Evolutionary conservation across 2,888 invertebrate species (phyloP), one percentile per base, ranked within the genome.

Genomic region (Acanthosepion lycidas): DNA sequence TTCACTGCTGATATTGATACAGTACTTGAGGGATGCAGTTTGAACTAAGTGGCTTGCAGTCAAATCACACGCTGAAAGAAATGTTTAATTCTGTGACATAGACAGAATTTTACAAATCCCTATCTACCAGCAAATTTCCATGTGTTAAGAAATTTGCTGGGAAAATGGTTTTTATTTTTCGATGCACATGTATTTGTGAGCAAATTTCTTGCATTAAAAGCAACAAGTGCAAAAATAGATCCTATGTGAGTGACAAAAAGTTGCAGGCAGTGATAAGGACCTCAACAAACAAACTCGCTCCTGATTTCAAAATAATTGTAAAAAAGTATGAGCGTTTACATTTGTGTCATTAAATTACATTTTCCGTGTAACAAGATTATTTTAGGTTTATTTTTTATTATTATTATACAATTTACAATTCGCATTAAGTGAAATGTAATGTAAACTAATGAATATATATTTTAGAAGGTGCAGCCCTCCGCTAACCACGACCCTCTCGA

Each of bases 141-240:
- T 91, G 91, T 91, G 91, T 91, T 15, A 91, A 91, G 91, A 91
- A 91, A 91, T 91, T 91, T 91, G 91, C 26, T 20, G 91, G 91
- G 91, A 91, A 91, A 33, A 33, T 91, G 8, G n/a, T 91, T 26
- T 91, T 3, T 91, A 20, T 91, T 91, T 91, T 3, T 42, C 9
- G 91, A 91, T 91, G n/a, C 91, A 91, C 91, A 18, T 91, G 23
- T 91, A 33, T 91, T 91, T 91, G 91, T 26, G 91, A 91, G 26
- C 2, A 91, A 91, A 91, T 91, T 42, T 42, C 42, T 42, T 42
- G 42, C 42, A 42, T 42, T 2, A 42, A 42, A 42, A 42, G 2
- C 42, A 42, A 42, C 3, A 42, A 42, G 42, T 42, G 42, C 3
- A 42, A 42, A 33, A 42, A 42, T 3, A 42, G 42, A 91, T 28